Percentiles rank a stretch among this genome's conserved stretches.
phyloP scores from a whole-genome alignment of 2,888 invertebrate species.

The Rhopalosiphum nymphaeae region DNA sequence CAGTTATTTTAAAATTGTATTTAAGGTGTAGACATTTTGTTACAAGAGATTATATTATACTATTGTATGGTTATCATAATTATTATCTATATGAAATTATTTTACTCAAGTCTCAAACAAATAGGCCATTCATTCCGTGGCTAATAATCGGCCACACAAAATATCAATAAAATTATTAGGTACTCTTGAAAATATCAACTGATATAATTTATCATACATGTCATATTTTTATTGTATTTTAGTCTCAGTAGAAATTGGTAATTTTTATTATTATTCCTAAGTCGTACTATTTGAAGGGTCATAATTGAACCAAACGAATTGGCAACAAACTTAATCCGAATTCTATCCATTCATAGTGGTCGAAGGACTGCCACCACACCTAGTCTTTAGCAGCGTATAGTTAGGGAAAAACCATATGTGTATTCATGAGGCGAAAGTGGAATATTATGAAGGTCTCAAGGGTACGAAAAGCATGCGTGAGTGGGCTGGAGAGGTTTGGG shows the following conservation, averaged over 20 bases:
- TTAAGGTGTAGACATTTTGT: background rate
- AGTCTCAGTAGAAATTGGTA: conserved; percentile 3
- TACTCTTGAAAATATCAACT: background rate
- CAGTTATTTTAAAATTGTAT: background rate
- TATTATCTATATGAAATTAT: background rate
- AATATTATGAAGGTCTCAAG: conserved; percentile 47
- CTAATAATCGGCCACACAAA: background rate
- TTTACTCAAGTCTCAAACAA: background rate
- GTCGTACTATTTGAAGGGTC: background rate
- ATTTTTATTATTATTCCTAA: conserved; percentile 5
- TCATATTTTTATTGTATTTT: conserved; percentile 20
- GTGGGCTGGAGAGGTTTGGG: background rate
- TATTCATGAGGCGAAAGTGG: conserved; percentile 53
- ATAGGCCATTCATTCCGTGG: background rate
- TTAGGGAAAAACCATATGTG: conserved; percentile 38
- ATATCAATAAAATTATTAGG: background rate
- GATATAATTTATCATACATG: background rate
- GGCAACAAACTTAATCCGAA: conserved; percentile 37
- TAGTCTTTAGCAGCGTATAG: background rate
- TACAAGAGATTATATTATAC: background rate
- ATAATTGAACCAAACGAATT: background rate
- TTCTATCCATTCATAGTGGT: conserved; percentile 33
- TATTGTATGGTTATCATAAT: background rate
- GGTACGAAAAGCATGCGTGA: background rate
- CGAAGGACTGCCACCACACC: conserved; percentile 19